A percentile compares a stretch with the other conserved stretches of the same genome.
phyloP scores from a whole-genome alignment of 2,113 vertebrate genomes.

The Carlito syrichta region DNA sequence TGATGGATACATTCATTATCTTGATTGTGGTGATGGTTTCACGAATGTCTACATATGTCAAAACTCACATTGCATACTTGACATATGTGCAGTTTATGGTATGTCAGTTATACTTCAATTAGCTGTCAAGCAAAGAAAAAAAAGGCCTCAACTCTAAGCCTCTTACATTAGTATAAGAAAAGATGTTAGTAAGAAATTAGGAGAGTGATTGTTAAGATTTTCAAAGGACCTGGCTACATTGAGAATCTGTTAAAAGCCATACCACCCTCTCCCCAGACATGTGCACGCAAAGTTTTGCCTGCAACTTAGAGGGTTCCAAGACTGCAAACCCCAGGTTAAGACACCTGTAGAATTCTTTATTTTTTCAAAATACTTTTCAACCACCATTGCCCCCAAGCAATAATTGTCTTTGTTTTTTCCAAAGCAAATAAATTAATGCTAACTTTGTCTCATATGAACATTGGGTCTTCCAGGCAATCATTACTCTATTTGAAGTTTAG shows the following conservation, averaged over 20 bases:
- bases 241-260: neutral
- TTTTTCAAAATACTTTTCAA: neutral
- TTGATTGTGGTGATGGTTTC: neutral
- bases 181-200: neutral
- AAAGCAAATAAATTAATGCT: conserved; percentile 1
- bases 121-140: neutral
- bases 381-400: neutral
- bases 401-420: neutral
- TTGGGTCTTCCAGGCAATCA: neutral
- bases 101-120: neutral
- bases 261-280: neutral
- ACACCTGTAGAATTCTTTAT: neutral
- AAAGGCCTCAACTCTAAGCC: neutral
- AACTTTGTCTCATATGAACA: neutral
- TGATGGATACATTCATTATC: neutral
- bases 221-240: neutral
- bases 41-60: neutral
- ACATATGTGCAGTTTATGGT: neutral
- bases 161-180: neutral
- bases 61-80: neutral
- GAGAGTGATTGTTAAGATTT: neutral
- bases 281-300: neutral
- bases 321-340: neutral
- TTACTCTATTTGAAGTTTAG: neutral
- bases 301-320: neutral